Percentiles rank a stretch among this genome's conserved stretches.
These are phyloP conservation scores for Melipona quadrifasciata DNA, from an alignment of 1,140 invertebrate species.

Conservation along the genomic window DNA sequence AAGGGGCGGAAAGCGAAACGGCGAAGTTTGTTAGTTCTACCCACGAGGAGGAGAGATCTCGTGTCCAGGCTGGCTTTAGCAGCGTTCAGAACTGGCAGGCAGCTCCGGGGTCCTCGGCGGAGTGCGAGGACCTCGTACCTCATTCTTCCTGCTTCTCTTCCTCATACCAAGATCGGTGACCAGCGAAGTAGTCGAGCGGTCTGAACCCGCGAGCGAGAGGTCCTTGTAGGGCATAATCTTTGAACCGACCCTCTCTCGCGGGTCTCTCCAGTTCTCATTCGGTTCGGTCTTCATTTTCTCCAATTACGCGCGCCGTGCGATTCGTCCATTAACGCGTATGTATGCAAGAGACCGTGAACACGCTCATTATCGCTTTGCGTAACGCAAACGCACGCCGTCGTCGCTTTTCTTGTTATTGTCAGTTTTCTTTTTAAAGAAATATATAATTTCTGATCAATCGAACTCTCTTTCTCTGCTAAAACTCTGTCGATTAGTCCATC, in stretches of 20 bases:
- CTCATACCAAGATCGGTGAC: constrained; percentile 48
- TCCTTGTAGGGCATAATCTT: constrained; percentile 54
- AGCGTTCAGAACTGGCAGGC: constrained; percentile 13
- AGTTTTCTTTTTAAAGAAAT: background rate
- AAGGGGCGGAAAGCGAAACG: background rate
- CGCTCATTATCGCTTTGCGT: constrained; percentile 14
- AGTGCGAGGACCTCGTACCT: constrained; percentile 36
- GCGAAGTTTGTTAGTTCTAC: background rate
- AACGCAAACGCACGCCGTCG: background rate
- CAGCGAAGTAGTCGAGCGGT: constrained; percentile 37
- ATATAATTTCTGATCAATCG: background rate
- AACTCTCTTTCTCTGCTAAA: too few relatives aligned
- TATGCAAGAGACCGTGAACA: constrained; percentile 7
- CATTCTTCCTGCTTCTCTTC: constrained; percentile 42
- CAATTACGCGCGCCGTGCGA: constrained; percentile 45
- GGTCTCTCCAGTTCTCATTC: constrained; percentile 37
- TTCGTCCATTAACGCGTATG: constrained; percentile 34
- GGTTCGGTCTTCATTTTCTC: constrained; percentile 40
- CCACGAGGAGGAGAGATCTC: constrained; percentile 24
- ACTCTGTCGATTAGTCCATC: background rate
- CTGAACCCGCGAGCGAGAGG: constrained; percentile 32
- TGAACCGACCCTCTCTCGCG: constrained; percentile 38
- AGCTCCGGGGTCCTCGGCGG: constrained; percentile 11
- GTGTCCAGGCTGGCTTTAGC: constrained; percentile 19
- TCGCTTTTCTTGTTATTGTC: background rate